phyloP scores from a whole-genome alignment of 1,140 invertebrate genomes.

The Euura saliciscinereae region DNA sequence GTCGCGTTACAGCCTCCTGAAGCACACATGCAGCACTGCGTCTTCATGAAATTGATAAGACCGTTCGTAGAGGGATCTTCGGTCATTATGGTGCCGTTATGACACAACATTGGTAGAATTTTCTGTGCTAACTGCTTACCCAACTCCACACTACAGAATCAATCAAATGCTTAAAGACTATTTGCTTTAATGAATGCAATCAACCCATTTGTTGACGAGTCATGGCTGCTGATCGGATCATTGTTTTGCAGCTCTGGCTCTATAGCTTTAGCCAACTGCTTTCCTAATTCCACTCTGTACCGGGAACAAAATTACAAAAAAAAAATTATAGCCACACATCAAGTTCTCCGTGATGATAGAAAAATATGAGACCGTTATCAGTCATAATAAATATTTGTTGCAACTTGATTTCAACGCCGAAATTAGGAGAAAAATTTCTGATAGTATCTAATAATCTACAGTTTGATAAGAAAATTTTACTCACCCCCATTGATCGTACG shows the following conservation, averaged over 20 bases:
- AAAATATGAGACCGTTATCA: background rate
- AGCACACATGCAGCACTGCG: slow-evolving; percentile 28
- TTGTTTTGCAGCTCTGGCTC: slow-evolving; percentile 86
- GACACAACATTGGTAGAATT: slow-evolving; percentile 46
- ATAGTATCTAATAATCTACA: background rate
- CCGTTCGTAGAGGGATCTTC: slow-evolving; percentile 95
- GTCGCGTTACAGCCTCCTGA: background rate
- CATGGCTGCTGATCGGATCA: slow-evolving; percentile 68
- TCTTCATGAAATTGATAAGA: slow-evolving; percentile 93
- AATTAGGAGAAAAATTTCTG: too few relatives aligned
- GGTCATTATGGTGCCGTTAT: slow-evolving; percentile 60
- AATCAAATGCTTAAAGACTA: slow-evolving; percentile 33
- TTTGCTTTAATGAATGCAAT: slow-evolving; percentile 81
- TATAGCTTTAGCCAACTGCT: slow-evolving; percentile 97
- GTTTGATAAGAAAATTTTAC: slow-evolving; percentile 34
- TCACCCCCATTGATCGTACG: slow-evolving; percentile 99
- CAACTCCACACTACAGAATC: slow-evolving; percentile 6
- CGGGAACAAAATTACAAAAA: slow-evolving; percentile 31
- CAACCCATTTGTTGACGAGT: slow-evolving; percentile 83
- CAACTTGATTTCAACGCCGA: too few relatives aligned
- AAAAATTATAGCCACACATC: slow-evolving; percentile 17
- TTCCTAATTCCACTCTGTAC: slow-evolving; percentile 93
- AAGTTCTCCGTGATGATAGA: slow-evolving; percentile 14
- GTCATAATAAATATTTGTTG: too few relatives aligned
- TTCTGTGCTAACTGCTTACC: slow-evolving; percentile 9